These are phyloP conservation scores for Colossoma macropomum DNA, from an alignment of 2,113 vertebrate genomes.

Conservation along the genomic window DNA sequence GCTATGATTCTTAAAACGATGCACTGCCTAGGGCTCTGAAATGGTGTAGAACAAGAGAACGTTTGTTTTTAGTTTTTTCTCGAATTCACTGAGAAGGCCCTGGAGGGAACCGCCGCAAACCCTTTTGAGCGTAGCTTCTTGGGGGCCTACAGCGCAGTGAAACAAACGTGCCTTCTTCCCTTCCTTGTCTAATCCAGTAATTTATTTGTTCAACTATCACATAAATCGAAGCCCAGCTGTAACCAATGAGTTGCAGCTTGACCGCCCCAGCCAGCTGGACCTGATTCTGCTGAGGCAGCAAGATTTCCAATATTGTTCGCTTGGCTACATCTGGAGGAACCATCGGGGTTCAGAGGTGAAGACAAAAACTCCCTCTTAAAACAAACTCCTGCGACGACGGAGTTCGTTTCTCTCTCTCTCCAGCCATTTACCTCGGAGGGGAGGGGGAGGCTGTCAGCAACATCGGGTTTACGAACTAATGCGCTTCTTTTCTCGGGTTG, in stretches of 20 bases:
- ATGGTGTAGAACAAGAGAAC: background rate
- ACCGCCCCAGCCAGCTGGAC: conserved; percentile 67
- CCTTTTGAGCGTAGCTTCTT: background rate
- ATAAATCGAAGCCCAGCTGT: conserved; percentile 97
- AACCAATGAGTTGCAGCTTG: conserved; percentile 91
- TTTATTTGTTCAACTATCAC: conserved; percentile 97
- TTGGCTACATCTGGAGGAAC: conserved; percentile 94
- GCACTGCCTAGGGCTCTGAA: background rate
- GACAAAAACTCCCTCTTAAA: conserved; percentile 80
- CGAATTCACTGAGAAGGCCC: background rate
- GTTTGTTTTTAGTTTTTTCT: background rate
- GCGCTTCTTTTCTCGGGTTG: background rate
- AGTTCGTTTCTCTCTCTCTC: conserved; percentile 41
- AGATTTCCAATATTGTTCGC: conserved; percentile 85
- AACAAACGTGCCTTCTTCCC: conserved; percentile 84
- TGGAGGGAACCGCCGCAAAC: background rate
- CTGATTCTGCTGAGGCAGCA: conserved; percentile 92
- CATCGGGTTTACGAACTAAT: conserved; percentile 4
- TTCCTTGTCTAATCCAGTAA: conserved; percentile 88
- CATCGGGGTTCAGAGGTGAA: conserved; percentile 87
- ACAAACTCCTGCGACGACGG: conserved; percentile 81
- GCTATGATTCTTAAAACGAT: background rate
- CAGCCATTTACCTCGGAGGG: conserved; percentile 13
- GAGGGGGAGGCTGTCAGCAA: background rate
- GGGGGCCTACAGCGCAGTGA: conserved; percentile 57